Evolutionary conservation across 1,140 invertebrate species (phyloP), one percentile per base, ranked within the genome.

Genomic region (Drosophila nebulosa): DNA sequence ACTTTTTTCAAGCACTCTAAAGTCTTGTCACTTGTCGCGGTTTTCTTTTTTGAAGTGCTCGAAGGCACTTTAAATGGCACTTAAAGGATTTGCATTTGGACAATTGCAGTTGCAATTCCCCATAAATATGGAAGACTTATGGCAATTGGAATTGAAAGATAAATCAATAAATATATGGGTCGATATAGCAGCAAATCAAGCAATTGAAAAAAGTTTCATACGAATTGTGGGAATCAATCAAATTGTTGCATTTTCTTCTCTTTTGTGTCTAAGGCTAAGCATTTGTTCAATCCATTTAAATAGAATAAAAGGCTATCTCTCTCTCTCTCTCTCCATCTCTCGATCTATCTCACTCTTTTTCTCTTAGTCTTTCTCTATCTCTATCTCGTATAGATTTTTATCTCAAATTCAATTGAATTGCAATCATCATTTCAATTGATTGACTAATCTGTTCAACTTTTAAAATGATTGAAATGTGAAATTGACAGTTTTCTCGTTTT

Each of bases 391-490:
- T n/a, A 46, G 16, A 32, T 32, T 32, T 12, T 46, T 16, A 7
- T 21, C 39, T 21, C 14, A 32, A 46, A 46, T 46, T 46, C 39
- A 21, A 46, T 46, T 46, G 39, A 46, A 46, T 46, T 46, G 16
- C n/a, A 22, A 4, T 39, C 27, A 39, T 16, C 21, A 24, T 32
- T 12, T 42, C 32, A 32, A 64, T 36, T 64, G 50, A 62, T 60
- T 61, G 35, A 64, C 64, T 64, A 57, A 62, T 65, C 63, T 39
- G 16, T 56, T 59, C 71, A 51, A 67, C 57, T 56, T 10, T 14
- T 21, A 66, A 39, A 18, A 32, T 74, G 70, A 74, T 74, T 74
- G 71, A 74, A 74, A 61, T 74, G 71, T 74, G n/a, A n/a, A 74
- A 74, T 74, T 74, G 71, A 74, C 71, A 74, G 71, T 32, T 46